Evolutionary conservation across 2,888 invertebrate species (phyloP).

Genomic region (Anagyrus pseudococci): DNA sequence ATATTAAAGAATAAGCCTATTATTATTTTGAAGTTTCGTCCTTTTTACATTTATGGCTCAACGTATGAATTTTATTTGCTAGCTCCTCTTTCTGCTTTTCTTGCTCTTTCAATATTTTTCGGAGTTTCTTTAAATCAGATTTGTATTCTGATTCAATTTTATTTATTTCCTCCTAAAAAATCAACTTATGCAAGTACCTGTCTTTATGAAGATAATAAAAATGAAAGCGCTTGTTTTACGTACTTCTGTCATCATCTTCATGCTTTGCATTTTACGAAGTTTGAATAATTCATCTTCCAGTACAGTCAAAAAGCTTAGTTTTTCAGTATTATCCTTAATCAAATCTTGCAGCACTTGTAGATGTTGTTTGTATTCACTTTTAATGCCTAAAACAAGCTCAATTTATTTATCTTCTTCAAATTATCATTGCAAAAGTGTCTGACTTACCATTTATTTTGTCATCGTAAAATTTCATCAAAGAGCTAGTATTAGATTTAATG

Average conservation of each 20-base stretch:
- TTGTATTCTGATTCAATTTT: conserved; percentile 52
- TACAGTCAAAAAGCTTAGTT: conserved; percentile 65
- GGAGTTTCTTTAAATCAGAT: conserved; percentile 59
- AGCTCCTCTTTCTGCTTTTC: conserved; percentile 39
- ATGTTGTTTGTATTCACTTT: conserved; percentile 56
- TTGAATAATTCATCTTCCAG: conserved; percentile 66
- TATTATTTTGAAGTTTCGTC: too few relatives aligned
- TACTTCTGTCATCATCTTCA: conserved; percentile 46
- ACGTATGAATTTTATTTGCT: too few relatives aligned
- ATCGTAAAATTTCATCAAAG: conserved; percentile 62
- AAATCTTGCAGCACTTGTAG: conserved; percentile 60
- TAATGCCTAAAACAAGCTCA: conserved; percentile 42
- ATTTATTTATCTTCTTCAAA: not conserved
- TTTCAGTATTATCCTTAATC: conserved; percentile 66
- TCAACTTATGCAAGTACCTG: not conserved
- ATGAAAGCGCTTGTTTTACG: too few relatives aligned
- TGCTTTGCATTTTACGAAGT: conserved; percentile 59
- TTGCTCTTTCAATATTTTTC: conserved; percentile 53
- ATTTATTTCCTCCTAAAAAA: conserved; percentile 47
- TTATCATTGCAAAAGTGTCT: not conserved
- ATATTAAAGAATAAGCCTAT: too few relatives aligned
- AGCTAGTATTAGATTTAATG: conserved; percentile 63
- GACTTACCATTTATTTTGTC: conserved; percentile 60
- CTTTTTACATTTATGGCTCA: too few relatives aligned
- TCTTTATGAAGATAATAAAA: too few relatives aligned